Conservation (phyloP, 2,113 vertebrate species). For the Vidua macroura region DNA sequence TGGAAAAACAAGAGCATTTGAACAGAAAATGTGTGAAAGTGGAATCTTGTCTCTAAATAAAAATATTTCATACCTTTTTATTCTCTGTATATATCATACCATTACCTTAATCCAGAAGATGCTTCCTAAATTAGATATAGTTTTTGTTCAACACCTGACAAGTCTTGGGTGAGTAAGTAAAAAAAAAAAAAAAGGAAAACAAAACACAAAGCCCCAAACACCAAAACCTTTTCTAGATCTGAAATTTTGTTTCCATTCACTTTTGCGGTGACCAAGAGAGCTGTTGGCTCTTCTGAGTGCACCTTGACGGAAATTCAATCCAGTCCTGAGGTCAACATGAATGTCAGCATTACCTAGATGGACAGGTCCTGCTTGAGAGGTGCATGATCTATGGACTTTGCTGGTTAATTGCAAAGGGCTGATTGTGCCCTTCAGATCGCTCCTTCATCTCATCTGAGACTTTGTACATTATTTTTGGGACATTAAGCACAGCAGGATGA, state of each 20-base stretch:
- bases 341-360: neutral
- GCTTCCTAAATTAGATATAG: neutral
- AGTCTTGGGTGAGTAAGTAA: neutral
- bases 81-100: neutral
- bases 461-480: constrained; percentile 26
- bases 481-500: neutral
- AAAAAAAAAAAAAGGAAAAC: fast-evolving
- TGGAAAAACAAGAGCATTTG: neutral
- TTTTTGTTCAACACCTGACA: neutral
- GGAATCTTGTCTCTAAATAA: neutral
- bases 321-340: neutral
- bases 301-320: neutral
- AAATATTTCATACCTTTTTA: neutral
- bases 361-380: neutral
- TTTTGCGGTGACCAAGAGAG: neutral
- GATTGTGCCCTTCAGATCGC: constrained; percentile 29
- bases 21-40: neutral
- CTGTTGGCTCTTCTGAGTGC: neutral
- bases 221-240: neutral
- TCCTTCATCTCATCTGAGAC: neutral
- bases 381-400: neutral
- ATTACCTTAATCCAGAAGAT: neutral
- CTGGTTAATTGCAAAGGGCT: neutral
- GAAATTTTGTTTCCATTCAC: neutral
- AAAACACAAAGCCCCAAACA: neutral